Evolutionary conservation across 2,797 vertebrate genomes (phyloP).

Genomic region (Phaenicophaeus curvirostris): DNA sequence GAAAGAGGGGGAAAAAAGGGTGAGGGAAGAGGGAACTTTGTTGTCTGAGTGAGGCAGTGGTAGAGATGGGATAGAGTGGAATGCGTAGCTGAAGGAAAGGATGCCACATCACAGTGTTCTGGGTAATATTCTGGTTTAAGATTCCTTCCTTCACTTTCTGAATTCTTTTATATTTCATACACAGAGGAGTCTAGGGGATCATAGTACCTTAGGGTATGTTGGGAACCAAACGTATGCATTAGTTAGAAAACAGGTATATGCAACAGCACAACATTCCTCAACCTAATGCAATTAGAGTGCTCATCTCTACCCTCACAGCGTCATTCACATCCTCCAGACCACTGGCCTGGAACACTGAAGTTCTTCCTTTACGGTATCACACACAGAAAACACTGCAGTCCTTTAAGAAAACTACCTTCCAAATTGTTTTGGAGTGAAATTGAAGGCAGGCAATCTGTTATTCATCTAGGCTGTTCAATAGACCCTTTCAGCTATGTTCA

Average conservation of each 20-base stretch:
- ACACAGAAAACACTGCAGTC: too few relatives aligned
- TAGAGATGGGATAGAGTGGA: not conserved
- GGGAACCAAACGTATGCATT: not conserved
- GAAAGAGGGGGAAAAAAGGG: not conserved
- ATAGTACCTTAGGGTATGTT: not conserved
- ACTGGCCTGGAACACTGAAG: not conserved
- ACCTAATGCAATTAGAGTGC: not conserved
- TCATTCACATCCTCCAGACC: not conserved
- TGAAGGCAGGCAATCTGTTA: not conserved
- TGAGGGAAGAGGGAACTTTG: not conserved
- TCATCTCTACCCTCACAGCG: not conserved
- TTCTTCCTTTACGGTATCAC: too few relatives aligned
- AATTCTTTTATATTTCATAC: not conserved
- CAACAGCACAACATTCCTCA: not conserved
- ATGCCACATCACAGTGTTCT: fast-evolving
- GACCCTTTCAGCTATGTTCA: not conserved
- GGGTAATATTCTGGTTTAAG: not conserved
- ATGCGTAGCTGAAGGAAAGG: not conserved
- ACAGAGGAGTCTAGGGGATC: not conserved
- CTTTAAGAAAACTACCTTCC: not conserved
- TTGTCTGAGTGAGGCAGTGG: not conserved
- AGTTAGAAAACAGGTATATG: not conserved
- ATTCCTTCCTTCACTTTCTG: not conserved
- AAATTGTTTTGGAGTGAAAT: not conserved
- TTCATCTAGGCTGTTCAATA: not conserved